phyloP scores from a whole-genome alignment of 2,113 vertebrate species.

The Ctenomys sociabilis region DNA sequence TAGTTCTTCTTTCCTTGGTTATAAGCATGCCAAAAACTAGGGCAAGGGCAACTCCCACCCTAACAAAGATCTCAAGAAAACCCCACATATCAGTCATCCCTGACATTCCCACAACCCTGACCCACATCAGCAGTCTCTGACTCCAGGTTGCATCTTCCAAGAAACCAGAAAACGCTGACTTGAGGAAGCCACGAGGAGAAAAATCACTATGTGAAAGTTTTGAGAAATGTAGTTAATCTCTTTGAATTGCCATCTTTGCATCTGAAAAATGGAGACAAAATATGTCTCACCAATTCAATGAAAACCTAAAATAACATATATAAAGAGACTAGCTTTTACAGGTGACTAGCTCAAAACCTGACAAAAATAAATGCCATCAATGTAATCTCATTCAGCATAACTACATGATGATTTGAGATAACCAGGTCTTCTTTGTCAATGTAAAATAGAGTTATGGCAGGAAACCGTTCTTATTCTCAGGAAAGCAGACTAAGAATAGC shows the following conservation, averaged over 20 bases:
- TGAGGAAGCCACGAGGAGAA: background rate
- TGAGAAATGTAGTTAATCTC: background rate
- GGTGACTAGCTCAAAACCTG: background rate
- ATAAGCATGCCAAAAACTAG: background rate
- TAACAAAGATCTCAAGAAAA: background rate
- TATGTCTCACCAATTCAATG: background rate
- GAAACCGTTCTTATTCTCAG: background rate
- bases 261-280: constrained; percentile 1
- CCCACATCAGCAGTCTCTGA: background rate
- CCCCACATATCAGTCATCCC: background rate
- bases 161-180: background rate
- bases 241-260: constrained; percentile 18
- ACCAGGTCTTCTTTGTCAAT: background rate
- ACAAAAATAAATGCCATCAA: constrained; percentile 13
- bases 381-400: background rate
- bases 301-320: background rate
- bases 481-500: constrained; percentile 28
- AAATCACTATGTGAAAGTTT: background rate
- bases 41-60: background rate
- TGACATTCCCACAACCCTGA: background rate
- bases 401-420: background rate
- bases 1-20: background rate
- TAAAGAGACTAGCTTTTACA: background rate
- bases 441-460: background rate
- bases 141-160: background rate